Evolutionary conservation across 2,113 vertebrate genomes (phyloP).

Genomic region (Laticauda laticaudata): DNA sequence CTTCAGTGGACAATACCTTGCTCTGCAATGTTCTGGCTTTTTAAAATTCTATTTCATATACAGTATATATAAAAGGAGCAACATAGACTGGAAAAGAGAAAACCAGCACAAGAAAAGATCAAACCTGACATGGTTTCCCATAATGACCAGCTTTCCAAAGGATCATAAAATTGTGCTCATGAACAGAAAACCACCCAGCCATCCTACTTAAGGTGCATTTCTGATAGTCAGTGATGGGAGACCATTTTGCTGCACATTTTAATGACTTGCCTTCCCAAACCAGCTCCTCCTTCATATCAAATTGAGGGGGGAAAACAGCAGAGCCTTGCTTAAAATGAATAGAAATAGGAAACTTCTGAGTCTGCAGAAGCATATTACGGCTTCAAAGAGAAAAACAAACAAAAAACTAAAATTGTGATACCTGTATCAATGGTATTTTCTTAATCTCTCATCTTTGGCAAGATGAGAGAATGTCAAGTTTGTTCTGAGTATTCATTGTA

Average conservation of each 20-base stretch:
- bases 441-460: conserved; percentile 53
- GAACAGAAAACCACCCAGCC: background rate
- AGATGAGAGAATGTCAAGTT: conserved; percentile 52
- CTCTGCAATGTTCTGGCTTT: background rate
- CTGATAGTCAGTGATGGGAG: background rate
- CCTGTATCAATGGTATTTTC: conserved; percentile 57
- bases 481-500: conserved; percentile 41
- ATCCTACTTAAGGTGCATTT: conserved; percentile 5
- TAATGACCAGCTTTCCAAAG: background rate
- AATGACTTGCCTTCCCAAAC: conserved; percentile 16
- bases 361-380: conserved; percentile 36
- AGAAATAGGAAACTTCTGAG: conserved; percentile 49
- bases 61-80: background rate
- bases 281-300: conserved; percentile 25
- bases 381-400: conserved; percentile 30
- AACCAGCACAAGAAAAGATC: conserved; percentile 3
- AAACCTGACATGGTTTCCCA: conserved; percentile 19
- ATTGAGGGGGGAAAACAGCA: background rate
- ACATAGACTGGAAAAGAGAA: background rate
- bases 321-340: conserved; percentile 47
- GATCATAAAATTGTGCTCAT: conserved; percentile 18
- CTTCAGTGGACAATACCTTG: background rate
- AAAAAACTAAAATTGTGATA: conserved; percentile 56
- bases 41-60: background rate
- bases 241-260: background rate